These are phyloP conservation scores for Lithobius niger DNA, from an alignment of 1,140 invertebrate species.

Conservation along the genomic window DNA sequence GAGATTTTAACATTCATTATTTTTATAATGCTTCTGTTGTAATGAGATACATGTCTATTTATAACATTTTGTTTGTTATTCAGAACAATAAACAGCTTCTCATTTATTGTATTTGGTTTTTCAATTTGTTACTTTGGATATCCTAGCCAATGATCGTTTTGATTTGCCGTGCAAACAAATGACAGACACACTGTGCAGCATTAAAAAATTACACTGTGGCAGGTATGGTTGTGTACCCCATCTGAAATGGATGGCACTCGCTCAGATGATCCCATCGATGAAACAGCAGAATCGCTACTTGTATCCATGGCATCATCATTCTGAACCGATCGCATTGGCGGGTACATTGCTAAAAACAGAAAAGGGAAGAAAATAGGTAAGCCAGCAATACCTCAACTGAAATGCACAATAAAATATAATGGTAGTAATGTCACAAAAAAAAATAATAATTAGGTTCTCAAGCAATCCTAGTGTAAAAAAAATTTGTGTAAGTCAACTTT, in stretches of 20 bases:
- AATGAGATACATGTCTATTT: too few species aligned
- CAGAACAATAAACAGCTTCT: too few species aligned
- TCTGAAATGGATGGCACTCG: conserved; percentile 62
- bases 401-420: not conserved
- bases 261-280: conserved; percentile 72
- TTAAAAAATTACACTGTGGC: not conserved
- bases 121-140: too few species aligned
- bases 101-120: too few species aligned
- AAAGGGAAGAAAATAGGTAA: not conserved
- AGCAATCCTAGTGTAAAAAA: too few species aligned
- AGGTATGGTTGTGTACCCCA: conserved; percentile 30
- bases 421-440: not conserved
- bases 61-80: too few species aligned
- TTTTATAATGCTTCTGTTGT: too few species aligned
- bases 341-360: not conserved
- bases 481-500: too few species aligned
- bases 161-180: too few species aligned
- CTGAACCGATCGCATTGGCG: not conserved
- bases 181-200: not conserved
- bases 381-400: too few species aligned
- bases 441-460: not conserved
- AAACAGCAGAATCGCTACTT: conserved; percentile 72
- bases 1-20: too few species aligned
- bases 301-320: conserved; percentile 55
- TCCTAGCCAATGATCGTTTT: too few species aligned